These are phyloP conservation scores for Melospiza melodia DNA, from an alignment of 2,113 vertebrate species.

Conservation along the genomic window DNA sequence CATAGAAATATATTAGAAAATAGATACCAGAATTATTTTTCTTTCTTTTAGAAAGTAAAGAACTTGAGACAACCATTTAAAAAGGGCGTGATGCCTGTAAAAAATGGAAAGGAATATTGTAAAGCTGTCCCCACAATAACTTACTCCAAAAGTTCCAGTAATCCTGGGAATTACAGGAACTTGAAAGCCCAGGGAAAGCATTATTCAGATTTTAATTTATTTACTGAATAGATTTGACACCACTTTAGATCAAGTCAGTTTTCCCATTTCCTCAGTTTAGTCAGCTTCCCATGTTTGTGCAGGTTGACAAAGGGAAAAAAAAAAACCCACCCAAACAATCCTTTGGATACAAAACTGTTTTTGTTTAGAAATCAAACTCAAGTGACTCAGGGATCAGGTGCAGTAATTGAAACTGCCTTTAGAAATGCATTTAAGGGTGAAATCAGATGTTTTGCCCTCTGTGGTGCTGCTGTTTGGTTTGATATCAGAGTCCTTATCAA, in stretches of 20 bases:
- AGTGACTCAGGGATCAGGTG: not conserved
- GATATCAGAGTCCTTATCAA: not conserved
- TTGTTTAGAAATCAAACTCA: not conserved
- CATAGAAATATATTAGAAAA: not conserved
- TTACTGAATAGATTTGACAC: not conserved
- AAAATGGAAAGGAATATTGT: not conserved
- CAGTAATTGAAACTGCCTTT: not conserved
- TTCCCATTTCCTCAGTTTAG: slow-evolving; percentile 55
- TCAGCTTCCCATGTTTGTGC: slow-evolving; percentile 57
- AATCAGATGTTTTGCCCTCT: not conserved
- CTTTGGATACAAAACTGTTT: not conserved
- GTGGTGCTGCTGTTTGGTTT: not conserved
- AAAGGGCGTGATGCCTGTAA: not conserved
- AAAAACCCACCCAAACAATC: not conserved
- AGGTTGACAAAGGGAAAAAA: not conserved
- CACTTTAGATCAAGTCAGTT: not conserved
- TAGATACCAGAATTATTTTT: not conserved
- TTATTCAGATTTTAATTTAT: not conserved
- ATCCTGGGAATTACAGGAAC: not conserved
- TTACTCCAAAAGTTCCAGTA: not conserved
- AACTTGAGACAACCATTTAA: not conserved
- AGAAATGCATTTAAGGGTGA: not conserved
- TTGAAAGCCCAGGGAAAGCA: not conserved
- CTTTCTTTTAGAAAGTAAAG: not conserved
- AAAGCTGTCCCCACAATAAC: not conserved